Percentiles rank a stretch among this genome's conserved stretches.
Conservation (phyloP, 2,888 invertebrate genomes). For the Hipparchia semele region DNA sequence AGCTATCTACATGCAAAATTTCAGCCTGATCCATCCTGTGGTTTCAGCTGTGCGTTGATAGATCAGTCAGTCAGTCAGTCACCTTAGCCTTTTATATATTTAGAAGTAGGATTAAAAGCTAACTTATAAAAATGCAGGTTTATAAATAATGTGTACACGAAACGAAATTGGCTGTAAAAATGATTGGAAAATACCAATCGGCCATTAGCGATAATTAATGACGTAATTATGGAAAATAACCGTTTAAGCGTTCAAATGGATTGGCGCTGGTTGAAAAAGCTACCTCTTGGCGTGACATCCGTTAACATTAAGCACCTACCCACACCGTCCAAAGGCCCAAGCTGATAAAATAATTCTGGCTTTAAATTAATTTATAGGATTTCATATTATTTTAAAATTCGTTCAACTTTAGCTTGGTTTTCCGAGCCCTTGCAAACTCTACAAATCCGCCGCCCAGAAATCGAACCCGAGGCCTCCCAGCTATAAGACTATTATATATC, state of each 20-base stretch:
- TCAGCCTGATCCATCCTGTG: no score
- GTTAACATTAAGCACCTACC: background rate
- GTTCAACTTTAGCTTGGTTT: no score
- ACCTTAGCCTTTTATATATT: background rate
- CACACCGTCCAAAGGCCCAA: background rate
- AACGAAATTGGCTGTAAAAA: constrained; percentile 29
- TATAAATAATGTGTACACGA: constrained; percentile 22
- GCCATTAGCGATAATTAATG: constrained; percentile 34
- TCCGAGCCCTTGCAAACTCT: no score
- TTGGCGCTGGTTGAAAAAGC: constrained; percentile 27
- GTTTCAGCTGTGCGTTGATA: no score
- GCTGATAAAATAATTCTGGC: background rate
- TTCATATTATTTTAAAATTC: no score
- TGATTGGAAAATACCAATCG: constrained; percentile 24
- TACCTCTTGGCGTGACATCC: constrained; percentile 13
- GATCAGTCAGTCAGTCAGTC: no score
- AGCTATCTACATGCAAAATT: no score
- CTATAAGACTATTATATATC: no score
- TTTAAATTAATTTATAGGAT: background rate
- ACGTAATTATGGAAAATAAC: constrained; percentile 36
- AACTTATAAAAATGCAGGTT: background rate
- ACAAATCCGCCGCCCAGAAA: no score
- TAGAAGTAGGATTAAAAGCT: background rate
- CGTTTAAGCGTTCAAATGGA: constrained; percentile 27
- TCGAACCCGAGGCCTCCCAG: no score